Conservation (phyloP, 2,797 vertebrate genomes). For the Aplochiton taeniatus region DNA sequence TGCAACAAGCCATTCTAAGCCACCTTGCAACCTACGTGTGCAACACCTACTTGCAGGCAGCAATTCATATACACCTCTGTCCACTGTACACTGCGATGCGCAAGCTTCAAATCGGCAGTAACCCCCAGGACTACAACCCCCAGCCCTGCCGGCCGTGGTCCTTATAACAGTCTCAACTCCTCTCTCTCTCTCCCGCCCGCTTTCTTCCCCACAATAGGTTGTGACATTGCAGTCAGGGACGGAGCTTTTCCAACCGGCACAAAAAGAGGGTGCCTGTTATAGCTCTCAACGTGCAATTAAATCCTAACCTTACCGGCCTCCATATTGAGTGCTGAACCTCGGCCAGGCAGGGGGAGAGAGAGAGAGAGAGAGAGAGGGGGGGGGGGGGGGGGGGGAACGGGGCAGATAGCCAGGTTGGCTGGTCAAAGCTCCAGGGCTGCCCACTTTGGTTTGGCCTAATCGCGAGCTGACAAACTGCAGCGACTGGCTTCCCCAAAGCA, state of each 20-base stretch:
- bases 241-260: slow-evolving; percentile 33
- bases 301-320: slow-evolving; percentile 34
- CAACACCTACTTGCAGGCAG: slow-evolving; percentile 14
- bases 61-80: slow-evolving; percentile 24
- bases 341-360: slow-evolving; percentile 30
- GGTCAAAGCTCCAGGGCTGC: not conserved
- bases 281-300: slow-evolving; percentile 47
- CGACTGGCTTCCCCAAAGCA: slow-evolving; percentile 24
- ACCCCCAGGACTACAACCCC: not conserved
- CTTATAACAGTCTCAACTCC: not conserved
- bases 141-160: not conserved
- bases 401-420: slow-evolving; percentile 11
- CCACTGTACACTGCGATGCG: slow-evolving; percentile 8
- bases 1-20: not conserved
- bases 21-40: slow-evolving; percentile 11
- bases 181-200: not conserved
- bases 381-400: slow-evolving; percentile 18
- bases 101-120: slow-evolving; percentile 4
- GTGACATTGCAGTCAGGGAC: slow-evolving; percentile 31
- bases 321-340: slow-evolving; percentile 34
- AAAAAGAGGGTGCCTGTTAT: slow-evolving; percentile 36
- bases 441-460: slow-evolving; percentile 25
- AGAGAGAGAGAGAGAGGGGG: slow-evolving; percentile 18
- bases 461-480: slow-evolving; percentile 39
- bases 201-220: slow-evolving; percentile 10